Evolutionary conservation across 2,113 vertebrate species (phyloP).

Genomic region (Uria aalge): DNA sequence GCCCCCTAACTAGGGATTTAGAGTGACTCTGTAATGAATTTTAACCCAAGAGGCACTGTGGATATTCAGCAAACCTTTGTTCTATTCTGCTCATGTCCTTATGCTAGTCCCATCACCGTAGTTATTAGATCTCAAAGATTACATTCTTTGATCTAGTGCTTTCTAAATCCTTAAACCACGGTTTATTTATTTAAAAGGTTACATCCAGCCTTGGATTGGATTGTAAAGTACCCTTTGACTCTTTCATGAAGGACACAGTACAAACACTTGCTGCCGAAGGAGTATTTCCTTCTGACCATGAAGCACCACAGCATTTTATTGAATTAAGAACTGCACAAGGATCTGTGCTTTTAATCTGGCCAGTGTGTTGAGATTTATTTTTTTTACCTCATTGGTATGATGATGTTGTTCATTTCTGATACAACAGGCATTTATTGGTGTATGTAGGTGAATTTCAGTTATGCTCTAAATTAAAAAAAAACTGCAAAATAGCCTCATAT

Average conservation of each 20-base stretch:
- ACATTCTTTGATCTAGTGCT: constrained; percentile 63
- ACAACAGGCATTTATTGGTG: background rate
- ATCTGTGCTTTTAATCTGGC: constrained; percentile 12
- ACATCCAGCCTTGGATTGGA: constrained; percentile 53
- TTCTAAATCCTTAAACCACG: constrained; percentile 56
- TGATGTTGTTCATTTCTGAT: background rate
- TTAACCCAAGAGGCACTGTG: background rate
- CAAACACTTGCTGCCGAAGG: constrained; percentile 7
- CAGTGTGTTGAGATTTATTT: background rate
- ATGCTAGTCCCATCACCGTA: constrained; percentile 24
- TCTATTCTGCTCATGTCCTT: constrained; percentile 39
- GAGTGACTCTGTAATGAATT: background rate
- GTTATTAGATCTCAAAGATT: constrained; percentile 66
- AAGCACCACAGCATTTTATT: constrained; percentile 32
- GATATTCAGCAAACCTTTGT: constrained; percentile 24
- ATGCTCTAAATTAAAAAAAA: background rate
- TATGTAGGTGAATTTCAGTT: background rate
- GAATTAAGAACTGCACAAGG: constrained; percentile 8
- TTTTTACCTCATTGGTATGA: background rate
- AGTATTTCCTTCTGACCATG: constrained; percentile 1
- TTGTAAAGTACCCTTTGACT: constrained; percentile 61
- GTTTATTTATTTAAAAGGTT: constrained; percentile 71
- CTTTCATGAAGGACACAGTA: constrained; percentile 55
- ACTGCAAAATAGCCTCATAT: background rate
- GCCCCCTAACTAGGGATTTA: background rate